Evolutionary conservation across 2,888 invertebrate species (phyloP), one percentile per base, ranked within the genome.

Genomic region (Taenaris catops): DNA sequence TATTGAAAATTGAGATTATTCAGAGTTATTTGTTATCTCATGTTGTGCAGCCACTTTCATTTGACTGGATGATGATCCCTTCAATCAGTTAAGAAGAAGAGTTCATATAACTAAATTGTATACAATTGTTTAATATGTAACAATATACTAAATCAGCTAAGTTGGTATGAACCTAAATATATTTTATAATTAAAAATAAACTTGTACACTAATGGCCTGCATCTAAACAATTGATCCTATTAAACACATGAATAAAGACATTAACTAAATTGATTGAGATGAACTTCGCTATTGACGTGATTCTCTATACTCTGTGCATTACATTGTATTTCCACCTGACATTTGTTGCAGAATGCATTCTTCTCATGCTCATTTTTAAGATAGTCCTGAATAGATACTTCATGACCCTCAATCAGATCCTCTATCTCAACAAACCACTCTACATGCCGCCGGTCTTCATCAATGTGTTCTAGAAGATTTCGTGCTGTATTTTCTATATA

Each of bases 401-500:
- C 49, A 26, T 72, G 58, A 8, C 54, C 58, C 24, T 61, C 51
- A 4, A 65, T 68, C 16, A 71, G 38, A 34, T 64, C 70, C 40
- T 74, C 69, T 8, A 78, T 63, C 20, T 69, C 63, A 8, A 56
- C 39, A 23, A 78, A 67, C 76, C 78, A 78, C 3, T 62, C 54
- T 42, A 63, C 52, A 3, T 58, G 51, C 3, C 60, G 54, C 41
- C 69, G 63, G 40, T 68, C 60, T 34, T 76, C 75, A 44, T 63
- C 55, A 6, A 72, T 58, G 54, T 74, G 73, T 16, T 67, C 56
- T 36, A 67, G 53, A 40, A 72, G 57, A 2, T 53, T 25, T 41
- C 63, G 63, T 1, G 71, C 51, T 8, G 61, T 65, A 34, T 74
- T 73, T 34, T 64, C 58, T 33, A 73, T 60, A 34, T 59, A 70